Evolutionary conservation across 2,888 invertebrate species (phyloP).

Genomic region (Nemapogon koenigi): DNA sequence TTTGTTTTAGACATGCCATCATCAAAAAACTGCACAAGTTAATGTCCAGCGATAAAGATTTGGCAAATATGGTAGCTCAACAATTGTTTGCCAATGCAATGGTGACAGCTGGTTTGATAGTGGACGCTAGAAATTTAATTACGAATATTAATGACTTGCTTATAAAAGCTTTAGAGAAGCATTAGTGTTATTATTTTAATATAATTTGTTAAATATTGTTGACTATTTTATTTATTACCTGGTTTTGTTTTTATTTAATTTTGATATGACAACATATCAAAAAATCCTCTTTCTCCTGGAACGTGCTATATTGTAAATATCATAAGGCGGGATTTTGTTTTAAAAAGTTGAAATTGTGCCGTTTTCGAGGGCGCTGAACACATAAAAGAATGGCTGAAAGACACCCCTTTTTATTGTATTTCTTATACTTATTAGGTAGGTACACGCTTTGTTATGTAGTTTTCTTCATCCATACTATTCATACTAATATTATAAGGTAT

Average conservation of each 20-base stretch:
- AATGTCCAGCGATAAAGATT: constrained; percentile 73
- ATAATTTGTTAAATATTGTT: constrained; percentile 2
- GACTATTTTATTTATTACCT: background rate
- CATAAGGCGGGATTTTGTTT: too few species aligned
- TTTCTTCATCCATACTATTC: too few species aligned
- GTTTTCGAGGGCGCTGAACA: too few species aligned
- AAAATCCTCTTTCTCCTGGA: too few species aligned
- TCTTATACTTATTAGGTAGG: too few species aligned
- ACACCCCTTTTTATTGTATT: too few species aligned
- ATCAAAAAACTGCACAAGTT: constrained; percentile 86
- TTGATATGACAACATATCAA: background rate
- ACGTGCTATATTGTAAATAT: too few species aligned
- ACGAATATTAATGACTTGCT: constrained; percentile 88
- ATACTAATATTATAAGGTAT: too few species aligned
- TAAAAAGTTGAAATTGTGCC: too few species aligned
- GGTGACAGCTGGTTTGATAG: constrained; percentile 92
- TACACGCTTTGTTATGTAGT: too few species aligned
- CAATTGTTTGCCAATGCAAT: constrained; percentile 95
- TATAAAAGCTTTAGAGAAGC: constrained; percentile 80
- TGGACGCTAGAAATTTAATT: constrained; percentile 87
- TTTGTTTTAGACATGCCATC: constrained; percentile 77
- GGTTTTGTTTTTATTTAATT: background rate
- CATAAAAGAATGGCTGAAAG: too few species aligned
- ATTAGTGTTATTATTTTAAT: constrained; percentile 32
- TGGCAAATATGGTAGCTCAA: constrained; percentile 84